phyloP scores from a whole-genome alignment of 2,888 invertebrate genomes.

The Drosophila prostipennis region DNA sequence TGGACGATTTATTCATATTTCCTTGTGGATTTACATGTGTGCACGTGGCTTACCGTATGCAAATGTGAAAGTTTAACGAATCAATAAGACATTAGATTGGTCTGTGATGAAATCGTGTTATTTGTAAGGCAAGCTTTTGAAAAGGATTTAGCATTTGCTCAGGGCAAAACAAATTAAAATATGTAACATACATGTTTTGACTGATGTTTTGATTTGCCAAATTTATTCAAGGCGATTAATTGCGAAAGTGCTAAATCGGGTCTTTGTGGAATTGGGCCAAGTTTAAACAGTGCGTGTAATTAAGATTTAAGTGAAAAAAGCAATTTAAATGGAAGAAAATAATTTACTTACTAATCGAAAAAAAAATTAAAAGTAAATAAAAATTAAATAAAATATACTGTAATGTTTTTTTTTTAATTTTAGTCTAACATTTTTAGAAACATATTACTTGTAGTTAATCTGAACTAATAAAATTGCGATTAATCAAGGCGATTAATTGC shows the following conservation, averaged over 20 bases:
- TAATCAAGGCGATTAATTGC: too few species aligned
- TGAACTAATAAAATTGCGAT: background rate
- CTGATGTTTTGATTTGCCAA: constrained; percentile 1
- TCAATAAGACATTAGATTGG: background rate
- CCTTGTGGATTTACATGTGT: background rate
- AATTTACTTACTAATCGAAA: background rate
- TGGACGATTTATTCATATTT: background rate
- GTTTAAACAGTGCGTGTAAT: background rate
- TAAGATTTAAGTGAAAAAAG: background rate
- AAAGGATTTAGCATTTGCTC: background rate
- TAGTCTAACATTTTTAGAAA: too few species aligned
- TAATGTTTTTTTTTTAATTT: too few species aligned
- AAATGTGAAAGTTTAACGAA: background rate
- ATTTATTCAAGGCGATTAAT: constrained; percentile 3
- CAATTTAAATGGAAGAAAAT: background rate
- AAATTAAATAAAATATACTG: too few species aligned
- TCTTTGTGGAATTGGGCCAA: constrained; percentile 13
- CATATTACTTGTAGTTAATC: background rate
- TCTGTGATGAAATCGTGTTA: background rate
- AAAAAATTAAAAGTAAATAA: too few species aligned
- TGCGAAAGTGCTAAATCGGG: background rate
- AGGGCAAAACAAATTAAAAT: background rate
- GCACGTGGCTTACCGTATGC: background rate
- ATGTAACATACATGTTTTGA: background rate
- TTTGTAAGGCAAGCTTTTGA: background rate